Base-by-base conservation (phyloP, 2,797 vertebrate species). In the Emys orbicularis region DNA sequence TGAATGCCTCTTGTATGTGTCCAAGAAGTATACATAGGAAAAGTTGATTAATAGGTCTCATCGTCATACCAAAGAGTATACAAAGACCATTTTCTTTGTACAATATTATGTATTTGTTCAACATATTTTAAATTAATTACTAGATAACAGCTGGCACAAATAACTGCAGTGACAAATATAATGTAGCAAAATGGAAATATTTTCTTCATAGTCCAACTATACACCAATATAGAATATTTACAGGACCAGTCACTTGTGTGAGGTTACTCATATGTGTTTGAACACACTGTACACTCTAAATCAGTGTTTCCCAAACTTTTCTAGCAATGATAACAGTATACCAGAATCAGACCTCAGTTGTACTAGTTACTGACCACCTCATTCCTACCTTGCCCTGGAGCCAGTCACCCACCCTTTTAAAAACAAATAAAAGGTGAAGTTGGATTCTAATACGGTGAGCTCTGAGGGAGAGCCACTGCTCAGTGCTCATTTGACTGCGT, bases 381-480 rank as follows among this genome's bases (percentile, higher is more conserved):
- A n/a, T 52, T 34, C n/a, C 37, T 74, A 25, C 56, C 6, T 18
- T 31, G 6, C 47, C 31, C 23, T 37, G 8, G 2, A 49, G n/a
- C 19, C 19, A 19, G 34, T 68, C n/a, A 37, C 16, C n/a, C 18
- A 79, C 2, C 8, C 37, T 13, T 50, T 74, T 2, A 72, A 4
- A n/a, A 12, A 3, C 3, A 57, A 0, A 53, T 21, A 25, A 47
- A 47, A 5, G 9, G 47, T 57, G 2, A 57, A 19, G n/a, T 37
- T 41, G 29, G 19, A 4, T 4, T 59, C 27, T 31, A 31, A 59
- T 59, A 59, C 59, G 57, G 57, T 21, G 11, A 61, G 19, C 84
- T 13, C 19, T 54, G 6, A 82, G 44, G 10, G 29, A 84, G 72
- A 79, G 8, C 76, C 5, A 77, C 3, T 79, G 52, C 27, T 47